Evolutionary conservation across 1,140 invertebrate species (phyloP).

Genomic region (Gryllus bimaculatus): DNA sequence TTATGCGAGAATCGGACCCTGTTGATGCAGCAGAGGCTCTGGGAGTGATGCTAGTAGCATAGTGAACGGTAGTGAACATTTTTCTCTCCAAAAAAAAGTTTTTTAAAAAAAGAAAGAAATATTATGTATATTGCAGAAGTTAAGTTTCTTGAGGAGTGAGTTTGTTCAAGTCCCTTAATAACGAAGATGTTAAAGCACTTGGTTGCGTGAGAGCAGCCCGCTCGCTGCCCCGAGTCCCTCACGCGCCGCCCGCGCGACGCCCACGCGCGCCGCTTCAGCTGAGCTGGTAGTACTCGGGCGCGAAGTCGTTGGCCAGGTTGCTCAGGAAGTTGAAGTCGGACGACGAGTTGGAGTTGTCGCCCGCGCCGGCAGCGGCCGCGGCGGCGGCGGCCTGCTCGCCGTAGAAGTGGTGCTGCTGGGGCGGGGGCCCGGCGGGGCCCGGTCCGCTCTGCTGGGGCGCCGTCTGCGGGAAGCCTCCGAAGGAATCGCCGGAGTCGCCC

Average conservation of each 20-base stretch:
- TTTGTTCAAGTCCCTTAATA: neutral
- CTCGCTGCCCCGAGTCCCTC: no score
- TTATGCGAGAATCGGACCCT: neutral
- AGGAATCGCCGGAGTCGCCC: slow-evolving; percentile 6
- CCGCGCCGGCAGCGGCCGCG: slow-evolving; percentile 34
- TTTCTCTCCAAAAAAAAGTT: neutral
- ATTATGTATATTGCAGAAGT: neutral
- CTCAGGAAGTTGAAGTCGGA: slow-evolving; percentile 87
- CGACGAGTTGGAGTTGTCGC: slow-evolving; percentile 78
- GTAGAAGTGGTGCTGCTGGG: slow-evolving; percentile 50
- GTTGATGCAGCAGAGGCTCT: neutral
- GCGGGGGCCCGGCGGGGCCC: no score
- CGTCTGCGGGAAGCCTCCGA: slow-evolving; percentile 38
- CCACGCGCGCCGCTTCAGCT: slow-evolving; percentile 35
- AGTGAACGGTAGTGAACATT: slow-evolving; percentile 1
- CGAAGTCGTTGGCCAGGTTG: slow-evolving; percentile 82
- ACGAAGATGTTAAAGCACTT: neutral
- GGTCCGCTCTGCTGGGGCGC: slow-evolving; percentile 47
- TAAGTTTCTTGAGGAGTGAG: neutral
- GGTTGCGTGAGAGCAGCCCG: neutral
- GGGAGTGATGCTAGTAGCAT: neutral
- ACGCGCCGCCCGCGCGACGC: no score
- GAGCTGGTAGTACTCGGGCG: slow-evolving; percentile 83
- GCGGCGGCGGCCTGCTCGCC: slow-evolving; percentile 33
- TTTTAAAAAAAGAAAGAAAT: no score